Evolutionary conservation across 2,113 vertebrate species (phyloP).

Genomic region (Colinus virginianus): DNA sequence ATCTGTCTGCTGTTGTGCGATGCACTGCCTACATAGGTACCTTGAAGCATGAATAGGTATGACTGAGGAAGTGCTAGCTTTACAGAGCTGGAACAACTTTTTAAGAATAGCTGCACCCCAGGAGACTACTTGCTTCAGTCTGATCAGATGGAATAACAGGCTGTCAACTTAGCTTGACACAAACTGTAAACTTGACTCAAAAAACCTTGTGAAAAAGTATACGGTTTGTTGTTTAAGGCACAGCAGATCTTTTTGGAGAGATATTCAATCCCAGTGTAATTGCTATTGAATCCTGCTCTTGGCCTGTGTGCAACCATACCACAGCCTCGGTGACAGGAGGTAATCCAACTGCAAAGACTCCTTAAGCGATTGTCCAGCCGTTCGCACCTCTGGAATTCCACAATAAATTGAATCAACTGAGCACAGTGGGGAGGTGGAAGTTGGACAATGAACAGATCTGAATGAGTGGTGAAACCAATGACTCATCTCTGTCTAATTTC

Average conservation of each 20-base stretch:
- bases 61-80: not conserved
- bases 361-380: not conserved
- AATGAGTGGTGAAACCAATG: constrained; percentile 12
- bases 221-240: constrained; percentile 1
- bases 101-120: not conserved
- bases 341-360: not conserved
- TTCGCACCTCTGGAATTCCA: constrained; percentile 18
- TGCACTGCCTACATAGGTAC: fast-evolving
- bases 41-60: not conserved
- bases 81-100: not conserved
- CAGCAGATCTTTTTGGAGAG: not conserved
- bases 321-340: not conserved
- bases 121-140: not conserved
- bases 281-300: not conserved
- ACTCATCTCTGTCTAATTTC: constrained; percentile 42
- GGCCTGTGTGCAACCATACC: not conserved
- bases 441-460: constrained; percentile 19
- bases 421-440: not conserved
- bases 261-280: not conserved
- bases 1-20: not conserved
- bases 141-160: not conserved
- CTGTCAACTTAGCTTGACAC: not conserved
- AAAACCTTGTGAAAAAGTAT: not conserved
- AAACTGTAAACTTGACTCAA: constrained; percentile 6
- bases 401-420: constrained; percentile 12